Evolutionary conservation across 2,797 vertebrate species (phyloP).

Genomic region (Oreochromis mossambicus): DNA sequence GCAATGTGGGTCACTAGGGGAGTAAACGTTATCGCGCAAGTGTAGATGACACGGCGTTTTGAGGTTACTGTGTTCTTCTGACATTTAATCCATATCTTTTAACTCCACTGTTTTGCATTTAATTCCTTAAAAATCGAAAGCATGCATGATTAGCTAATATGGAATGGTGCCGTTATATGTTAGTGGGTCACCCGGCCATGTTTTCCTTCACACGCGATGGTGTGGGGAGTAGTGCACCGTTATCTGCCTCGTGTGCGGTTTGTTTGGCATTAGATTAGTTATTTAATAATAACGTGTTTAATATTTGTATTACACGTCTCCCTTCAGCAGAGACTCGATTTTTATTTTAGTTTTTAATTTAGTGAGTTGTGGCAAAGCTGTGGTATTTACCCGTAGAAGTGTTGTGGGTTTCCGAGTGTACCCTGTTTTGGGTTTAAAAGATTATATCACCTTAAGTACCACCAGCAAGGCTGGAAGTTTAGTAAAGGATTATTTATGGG

Average conservation of each 20-base stretch:
- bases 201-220: background rate
- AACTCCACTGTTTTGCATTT: background rate
- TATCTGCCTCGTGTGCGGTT: background rate
- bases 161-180: conserved; percentile 2
- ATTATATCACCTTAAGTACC: background rate
- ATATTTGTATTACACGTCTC: background rate
- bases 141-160: background rate
- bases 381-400: background rate
- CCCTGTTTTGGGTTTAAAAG: background rate
- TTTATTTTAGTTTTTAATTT: background rate
- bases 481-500: background rate
- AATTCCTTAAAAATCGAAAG: background rate
- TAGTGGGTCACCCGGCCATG: conserved; percentile 46
- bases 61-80: background rate
- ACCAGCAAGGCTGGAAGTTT: background rate
- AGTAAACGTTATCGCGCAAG: background rate
- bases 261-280: background rate
- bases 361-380: background rate
- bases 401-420: background rate
- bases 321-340: background rate
- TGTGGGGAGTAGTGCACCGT: background rate
- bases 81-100: background rate
- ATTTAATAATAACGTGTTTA: background rate
- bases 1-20: conserved; percentile 63
- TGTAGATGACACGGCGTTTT: background rate